Percentiles rank a stretch among this genome's conserved stretches.
These are phyloP conservation scores for Lagria hirta DNA, from an alignment of 2,888 invertebrate species.

Conservation along the genomic window DNA sequence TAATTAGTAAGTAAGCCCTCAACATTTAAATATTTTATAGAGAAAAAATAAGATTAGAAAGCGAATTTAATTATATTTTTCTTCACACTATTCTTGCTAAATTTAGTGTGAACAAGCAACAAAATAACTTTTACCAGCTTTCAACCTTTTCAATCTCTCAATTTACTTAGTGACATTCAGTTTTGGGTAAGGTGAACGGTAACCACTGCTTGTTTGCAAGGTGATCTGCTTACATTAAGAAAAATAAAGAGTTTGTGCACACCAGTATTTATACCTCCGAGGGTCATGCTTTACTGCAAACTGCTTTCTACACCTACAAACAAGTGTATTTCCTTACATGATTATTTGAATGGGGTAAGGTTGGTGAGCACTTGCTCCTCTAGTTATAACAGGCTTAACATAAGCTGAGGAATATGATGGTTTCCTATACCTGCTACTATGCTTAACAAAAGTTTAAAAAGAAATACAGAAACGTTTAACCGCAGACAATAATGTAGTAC, in stretches of 20 bases:
- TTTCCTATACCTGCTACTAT: too few relatives aligned
- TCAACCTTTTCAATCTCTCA: too few relatives aligned
- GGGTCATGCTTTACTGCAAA: conserved; percentile 26
- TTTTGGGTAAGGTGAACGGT: conserved; percentile 26
- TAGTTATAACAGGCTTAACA: too few relatives aligned
- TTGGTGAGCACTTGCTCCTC: too few relatives aligned
- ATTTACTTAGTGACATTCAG: conserved; percentile 24
- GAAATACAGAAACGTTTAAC: too few relatives aligned
- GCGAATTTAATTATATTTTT: too few relatives aligned
- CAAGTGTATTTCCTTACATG: conserved; percentile 22
- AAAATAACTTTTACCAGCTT: neutral
- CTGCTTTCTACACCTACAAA: conserved; percentile 28
- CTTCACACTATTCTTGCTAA: neutral
- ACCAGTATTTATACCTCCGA: conserved; percentile 9
- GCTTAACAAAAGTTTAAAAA: too few relatives aligned
- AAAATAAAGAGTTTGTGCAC: conserved; percentile 21
- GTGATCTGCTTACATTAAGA: conserved; percentile 24
- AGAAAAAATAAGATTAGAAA: too few relatives aligned
- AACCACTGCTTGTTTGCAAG: conserved; percentile 17
- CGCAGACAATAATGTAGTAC: too few relatives aligned
- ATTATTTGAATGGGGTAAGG: conserved; percentile 10
- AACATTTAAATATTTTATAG: too few relatives aligned
- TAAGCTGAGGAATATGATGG: too few relatives aligned
- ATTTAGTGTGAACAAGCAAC: neutral
- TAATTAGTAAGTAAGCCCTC: too few relatives aligned